Conservation (phyloP, 2,888 invertebrate species). For the Volucella inflata region DNA sequence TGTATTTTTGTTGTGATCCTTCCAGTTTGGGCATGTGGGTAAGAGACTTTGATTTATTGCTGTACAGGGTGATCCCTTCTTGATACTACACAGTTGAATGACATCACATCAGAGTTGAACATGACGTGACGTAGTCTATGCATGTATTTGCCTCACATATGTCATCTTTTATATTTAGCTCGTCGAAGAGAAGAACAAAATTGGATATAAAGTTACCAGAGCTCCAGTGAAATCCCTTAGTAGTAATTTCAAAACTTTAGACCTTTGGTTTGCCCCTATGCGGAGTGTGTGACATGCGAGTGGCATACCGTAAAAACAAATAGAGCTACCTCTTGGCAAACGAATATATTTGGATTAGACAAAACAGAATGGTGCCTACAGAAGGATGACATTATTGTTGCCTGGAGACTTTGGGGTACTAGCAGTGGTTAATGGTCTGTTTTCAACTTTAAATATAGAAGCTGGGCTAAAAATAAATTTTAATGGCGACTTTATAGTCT, state of each 20-base stretch:
- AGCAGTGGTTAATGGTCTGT: background rate
- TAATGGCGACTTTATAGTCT: background rate
- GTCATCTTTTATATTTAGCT: constrained; percentile 42
- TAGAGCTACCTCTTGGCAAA: background rate
- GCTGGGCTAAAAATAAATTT: constrained; percentile 10
- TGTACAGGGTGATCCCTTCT: constrained; percentile 31
- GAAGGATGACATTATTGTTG: background rate
- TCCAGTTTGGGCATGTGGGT: constrained; percentile 16
- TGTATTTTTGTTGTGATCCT: constrained; percentile 10
- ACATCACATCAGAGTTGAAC: constrained; percentile 7
- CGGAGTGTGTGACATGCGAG: background rate
- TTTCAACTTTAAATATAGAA: background rate
- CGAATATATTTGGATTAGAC: background rate
- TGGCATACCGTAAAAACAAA: constrained; percentile 2
- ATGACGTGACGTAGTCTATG: constrained; percentile 1
- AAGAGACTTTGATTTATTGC: constrained; percentile 29
- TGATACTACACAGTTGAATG: constrained; percentile 5
- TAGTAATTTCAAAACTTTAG: background rate
- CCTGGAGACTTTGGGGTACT: background rate
- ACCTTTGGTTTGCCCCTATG: constrained; percentile 7
- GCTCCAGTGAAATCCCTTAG: background rate
- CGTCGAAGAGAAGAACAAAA: background rate
- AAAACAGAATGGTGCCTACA: background rate
- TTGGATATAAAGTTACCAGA: background rate
- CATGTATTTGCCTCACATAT: constrained; percentile 12